These are phyloP conservation scores for Cyprinodon brontotheroides DNA, from an alignment of 2,113 vertebrate species.

Conservation along the genomic window DNA sequence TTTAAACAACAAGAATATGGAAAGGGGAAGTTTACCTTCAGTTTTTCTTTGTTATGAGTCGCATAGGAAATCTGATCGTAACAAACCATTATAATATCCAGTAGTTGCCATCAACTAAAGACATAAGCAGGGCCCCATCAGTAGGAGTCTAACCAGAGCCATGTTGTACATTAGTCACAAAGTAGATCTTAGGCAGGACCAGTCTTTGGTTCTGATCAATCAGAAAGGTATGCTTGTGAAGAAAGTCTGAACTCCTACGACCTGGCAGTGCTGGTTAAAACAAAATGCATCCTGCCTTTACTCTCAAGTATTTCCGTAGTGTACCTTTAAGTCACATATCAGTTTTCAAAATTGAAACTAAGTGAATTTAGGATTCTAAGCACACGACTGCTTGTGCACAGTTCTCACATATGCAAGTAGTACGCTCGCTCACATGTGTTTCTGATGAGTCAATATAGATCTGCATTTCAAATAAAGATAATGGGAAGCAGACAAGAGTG, in stretches of 20 bases:
- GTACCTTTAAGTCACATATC: conserved; percentile 70
- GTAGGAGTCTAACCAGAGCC: conserved; percentile 37
- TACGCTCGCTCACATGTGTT: conserved; percentile 70
- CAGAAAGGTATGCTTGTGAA: conserved; percentile 56
- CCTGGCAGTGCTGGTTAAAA: conserved; percentile 61
- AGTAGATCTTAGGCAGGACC: conserved; percentile 33
- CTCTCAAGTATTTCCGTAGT: conserved; percentile 73
- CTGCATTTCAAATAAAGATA: conserved; percentile 80
- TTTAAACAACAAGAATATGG: conserved; percentile 24
- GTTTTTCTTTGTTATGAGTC: conserved; percentile 27
- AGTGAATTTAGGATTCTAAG: conserved; percentile 56
- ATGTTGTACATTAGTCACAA: conserved; percentile 35
- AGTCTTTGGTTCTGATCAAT: conserved; percentile 57
- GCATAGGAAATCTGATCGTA: conserved; percentile 25
- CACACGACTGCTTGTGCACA: conserved; percentile 14
- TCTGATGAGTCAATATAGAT: conserved; percentile 78
- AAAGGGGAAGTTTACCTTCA: conserved; percentile 25
- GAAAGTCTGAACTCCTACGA: conserved; percentile 65
- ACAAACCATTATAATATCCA: conserved; percentile 34
- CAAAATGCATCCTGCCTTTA: conserved; percentile 58
- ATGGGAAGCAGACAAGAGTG: conserved; percentile 72
- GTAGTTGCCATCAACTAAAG: conserved; percentile 19
- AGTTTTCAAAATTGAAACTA: conserved; percentile 57
- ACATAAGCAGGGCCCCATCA: conserved; percentile 44
- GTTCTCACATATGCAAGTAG: conserved; percentile 33